Evolutionary conservation across 2,888 invertebrate species (phyloP), one percentile per base, ranked within the genome.

Genomic region (Hecatera dysodea): DNA sequence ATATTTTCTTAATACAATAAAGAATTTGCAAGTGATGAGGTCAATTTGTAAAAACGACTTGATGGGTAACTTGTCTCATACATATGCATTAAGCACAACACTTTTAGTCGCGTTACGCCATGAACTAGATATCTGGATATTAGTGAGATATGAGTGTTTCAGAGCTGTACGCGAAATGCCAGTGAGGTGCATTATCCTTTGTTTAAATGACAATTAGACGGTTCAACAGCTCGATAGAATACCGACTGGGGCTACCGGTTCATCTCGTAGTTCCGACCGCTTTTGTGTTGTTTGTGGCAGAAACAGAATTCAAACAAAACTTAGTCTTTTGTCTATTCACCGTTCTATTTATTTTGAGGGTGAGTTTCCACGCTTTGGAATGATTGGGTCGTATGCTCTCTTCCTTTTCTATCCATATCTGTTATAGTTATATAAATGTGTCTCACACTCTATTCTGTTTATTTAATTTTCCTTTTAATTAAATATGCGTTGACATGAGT

Each of bases 161-260:
- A 48, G 36, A 44, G 33, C 8, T 57, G 50, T 69, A 24, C 39
- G 50, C 61, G 48, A n/a, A 50, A 46, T 53, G 24, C n/a, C 48
- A 76, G 24, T 6, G 77, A 46, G 33, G 42, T 71, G 52, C 39
- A 59, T 39, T 59, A 63, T 65, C 63, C 55, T 70, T 75, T 78
- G 72, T 75, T 64, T 64, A 60, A 72, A 72, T 50, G 63, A 60
- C 78, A 72, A 75, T 75, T 75, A 76, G 52, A 57, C n/a, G 46
- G 60, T 64, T 56, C 53, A 46, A 22, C 72, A 71, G 60, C 64
- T 75, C 64, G 72, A 55, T 64, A 55, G 19, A 17, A 50, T 64
- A 60, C 24, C 27, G 19, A 24, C 33, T 46, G 24, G 7, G 22
- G 52, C 39, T 27, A 19, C 39, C 39, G n/a, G 33, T 46, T 12